Evolutionary conservation across 2,888 invertebrate genomes (phyloP).

Genomic region (Stenodera caucasica): DNA sequence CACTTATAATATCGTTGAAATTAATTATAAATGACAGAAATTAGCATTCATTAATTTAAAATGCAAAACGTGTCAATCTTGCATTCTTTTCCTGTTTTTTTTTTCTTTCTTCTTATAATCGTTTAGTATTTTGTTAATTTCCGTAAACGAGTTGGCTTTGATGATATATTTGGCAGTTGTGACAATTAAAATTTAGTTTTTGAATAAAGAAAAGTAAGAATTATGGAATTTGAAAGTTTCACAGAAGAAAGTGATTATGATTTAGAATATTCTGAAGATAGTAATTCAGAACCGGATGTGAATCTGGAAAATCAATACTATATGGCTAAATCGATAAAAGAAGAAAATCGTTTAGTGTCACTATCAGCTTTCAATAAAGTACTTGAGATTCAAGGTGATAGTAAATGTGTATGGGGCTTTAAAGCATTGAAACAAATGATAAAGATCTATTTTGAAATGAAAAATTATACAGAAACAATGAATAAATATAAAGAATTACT

Average conservation of each 20-base stretch:
- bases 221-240: not conserved
- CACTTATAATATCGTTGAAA: too few relatives aligned
- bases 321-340: constrained; percentile 96
- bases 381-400: constrained; percentile 93
- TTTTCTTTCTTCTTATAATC: too few relatives aligned
- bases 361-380: constrained; percentile 93
- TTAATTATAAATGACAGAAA: too few relatives aligned
- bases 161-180: not conserved
- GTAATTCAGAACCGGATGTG: constrained; percentile 98
- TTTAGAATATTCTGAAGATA: constrained; percentile 98
- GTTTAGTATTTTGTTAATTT: too few relatives aligned
- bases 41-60: too few relatives aligned
- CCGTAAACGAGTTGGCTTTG: not conserved
- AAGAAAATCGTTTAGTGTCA: constrained; percentile 89
- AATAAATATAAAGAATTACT: constrained; percentile 83
- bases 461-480: constrained; percentile 64
- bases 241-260: constrained; percentile 86
- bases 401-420: constrained; percentile 99
- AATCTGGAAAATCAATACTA: constrained; percentile 99
- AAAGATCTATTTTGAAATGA: constrained; percentile 95
- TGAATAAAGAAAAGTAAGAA: too few relatives aligned
- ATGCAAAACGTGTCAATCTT: too few relatives aligned
- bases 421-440: constrained; percentile 99
- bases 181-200: not conserved
- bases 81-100: too few relatives aligned